Evolutionary conservation across 2,888 invertebrate species (phyloP), one percentile per base, ranked within the genome.

Genomic region (Luperina testacea): DNA sequence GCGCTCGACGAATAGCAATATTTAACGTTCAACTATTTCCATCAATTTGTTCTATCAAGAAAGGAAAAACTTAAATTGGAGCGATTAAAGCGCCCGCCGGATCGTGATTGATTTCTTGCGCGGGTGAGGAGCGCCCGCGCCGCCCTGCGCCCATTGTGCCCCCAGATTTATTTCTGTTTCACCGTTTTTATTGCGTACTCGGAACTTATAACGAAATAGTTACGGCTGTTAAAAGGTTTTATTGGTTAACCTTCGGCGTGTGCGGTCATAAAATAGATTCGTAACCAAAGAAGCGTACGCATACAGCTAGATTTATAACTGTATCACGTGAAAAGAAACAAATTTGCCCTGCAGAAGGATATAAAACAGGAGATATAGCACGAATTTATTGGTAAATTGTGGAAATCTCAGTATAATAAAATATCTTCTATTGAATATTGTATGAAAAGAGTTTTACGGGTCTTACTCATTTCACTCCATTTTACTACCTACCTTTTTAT

Each of bases 141-240:
- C 76, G 88, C 86, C 86, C 80, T 77, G 81, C 86, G 74, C 74
- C 92, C 91, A 94, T 95, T 96, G 96, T 95, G 94, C 92, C 92
- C 90, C 91, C 92, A 94, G 95, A 96, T 97, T 96, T 95, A 96
- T 96, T 94, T 96, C 94, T 94, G 94, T 95, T 96, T 94, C 94
- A 94, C 94, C 92, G 92, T 95, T 96, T 96, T 97, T 96, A 97
- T 96, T 96, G 95, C 96, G 95, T 94, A 96, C 95, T 96, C 94
- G 92, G 96, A 96, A 96, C 96, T 96, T 95, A 96, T 96, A 96
- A 96, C 95, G 95, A 96, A 96, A 96, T 96, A 96, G 96, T 96
- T 95, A 96, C 95, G 96, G 95, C 95, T 96, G 96, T 96, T 96
- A 96, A 96, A 96, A 96, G 96, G 95, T 97, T 97, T 97, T 97